Evolutionary conservation across 2,888 invertebrate species (phyloP), one percentile per base, ranked within the genome.

Genomic region (Caenorhabditis becei): DNA sequence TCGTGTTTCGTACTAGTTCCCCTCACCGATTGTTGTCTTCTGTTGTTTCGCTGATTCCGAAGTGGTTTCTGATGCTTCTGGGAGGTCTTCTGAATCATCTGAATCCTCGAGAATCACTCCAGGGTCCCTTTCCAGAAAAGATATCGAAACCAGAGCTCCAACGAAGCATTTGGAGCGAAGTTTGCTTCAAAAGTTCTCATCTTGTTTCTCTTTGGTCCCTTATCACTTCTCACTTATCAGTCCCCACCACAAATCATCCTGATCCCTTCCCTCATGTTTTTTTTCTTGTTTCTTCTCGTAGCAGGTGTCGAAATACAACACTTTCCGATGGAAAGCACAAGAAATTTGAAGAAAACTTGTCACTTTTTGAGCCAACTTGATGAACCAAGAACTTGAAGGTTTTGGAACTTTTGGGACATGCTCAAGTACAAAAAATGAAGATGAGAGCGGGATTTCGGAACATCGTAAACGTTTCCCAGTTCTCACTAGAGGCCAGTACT

Each of bases 1-100:
- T 72, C 72, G 58, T 72, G 72, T 72, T 72, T 72, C 72, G 72
- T 72, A 72, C 72, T 72, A 72, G 72, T 72, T 62, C 54, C 23
- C 14, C 41, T 41, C 11, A 41, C 41, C 14, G 41, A 2, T 41
- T 41, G 32, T 32, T 32, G 4, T 32, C 5, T 32, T 32, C n/a
- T n/a, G n/a, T n/a, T n/a, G n/a, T n/a, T n/a, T n/a, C n/a, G n/a
- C n/a, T n/a, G n/a, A n/a, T n/a, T n/a, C n/a, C n/a, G n/a, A n/a
- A n/a, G n/a, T n/a, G n/a, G n/a, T n/a, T n/a, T n/a, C n/a, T n/a
- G n/a, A n/a, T n/a, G n/a, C n/a, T 32, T 32, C 10, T 7, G 32
- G 10, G 32, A 32, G 32, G 32, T 32, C 5, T 32, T 41, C 41
- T 41, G 7, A 41, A 11, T 41, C 41, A 41, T 41, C 41, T 41